Base-by-base conservation (phyloP, 2,113 vertebrate genomes). In the Pelecanoides urinatrix region DNA sequence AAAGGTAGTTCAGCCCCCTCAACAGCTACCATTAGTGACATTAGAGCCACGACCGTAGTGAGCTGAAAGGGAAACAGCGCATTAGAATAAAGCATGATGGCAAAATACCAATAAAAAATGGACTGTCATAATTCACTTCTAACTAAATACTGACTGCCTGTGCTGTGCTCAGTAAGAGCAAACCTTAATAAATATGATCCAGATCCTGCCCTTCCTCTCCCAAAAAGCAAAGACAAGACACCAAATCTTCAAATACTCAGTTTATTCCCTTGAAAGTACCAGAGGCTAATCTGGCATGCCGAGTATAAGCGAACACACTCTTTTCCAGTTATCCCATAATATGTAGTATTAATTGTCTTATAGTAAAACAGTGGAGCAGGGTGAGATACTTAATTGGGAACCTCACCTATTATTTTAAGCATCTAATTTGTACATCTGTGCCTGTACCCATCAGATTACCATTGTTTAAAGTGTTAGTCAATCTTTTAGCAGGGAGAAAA, bases 121-220 rank as follows among this genome's bases (percentile, higher is more conserved):
- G 70, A 58, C 90, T 94, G 81, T 65, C 53, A 79, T 49, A 86
- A 92, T 62, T 34, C 32, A 38, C 66, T 73, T 86, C 90, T 90
- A 45, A 87, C 76, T 47, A 75, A 85, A 78, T 18, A n/a, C 74
- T n/a, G 77, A 67, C 77, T 94, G 93, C 47, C 93, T 34, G 52
- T 50, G 55, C 86, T 66, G 42, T 42, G 84, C 87, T 90, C 74
- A 76, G 73, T 2, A 9, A 92, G 81, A 86, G 66, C 38, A 91
- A 95, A 85, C 7, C 26, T 74, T 74, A 58, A 71, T 52, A 94
- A 94, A 94, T 95, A 59, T 7, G 55, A 94, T 86, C 84, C 91
- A 95, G 77, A 96, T 38, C 20, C 34, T 76, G 30, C 40, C 18
- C 36, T 55, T 75, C 13, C 16, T 66, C 55, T 90, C 73, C 45